Conservation (phyloP, 2,888 invertebrate genomes). For the Drosophila phalerata region DNA sequence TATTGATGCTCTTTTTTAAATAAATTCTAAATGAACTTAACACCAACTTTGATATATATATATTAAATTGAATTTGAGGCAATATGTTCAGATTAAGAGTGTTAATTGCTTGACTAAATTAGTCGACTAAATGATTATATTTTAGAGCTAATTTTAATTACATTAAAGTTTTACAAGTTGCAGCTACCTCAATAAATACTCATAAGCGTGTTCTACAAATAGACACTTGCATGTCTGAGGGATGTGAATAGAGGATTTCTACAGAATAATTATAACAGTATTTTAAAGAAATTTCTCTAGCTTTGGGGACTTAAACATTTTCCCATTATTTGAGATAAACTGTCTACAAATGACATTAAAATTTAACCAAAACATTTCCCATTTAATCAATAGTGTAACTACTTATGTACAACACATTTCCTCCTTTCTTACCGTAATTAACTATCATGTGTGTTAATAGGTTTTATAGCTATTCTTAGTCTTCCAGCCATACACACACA, state of each 20-base stretch:
- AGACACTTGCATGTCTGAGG: background rate
- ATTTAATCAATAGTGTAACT: slow-evolving; percentile 5
- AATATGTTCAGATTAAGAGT: no score
- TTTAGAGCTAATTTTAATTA: background rate
- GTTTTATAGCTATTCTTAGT: slow-evolving; percentile 19
- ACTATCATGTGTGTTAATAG: slow-evolving; percentile 13
- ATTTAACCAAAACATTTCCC: background rate
- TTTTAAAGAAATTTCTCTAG: background rate
- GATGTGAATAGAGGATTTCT: no score
- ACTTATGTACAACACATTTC: slow-evolving; percentile 1
- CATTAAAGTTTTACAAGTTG: background rate
- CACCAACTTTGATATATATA: no score
- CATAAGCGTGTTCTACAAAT: background rate
- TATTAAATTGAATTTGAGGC: no score
- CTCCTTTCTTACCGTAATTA: slow-evolving; percentile 10
- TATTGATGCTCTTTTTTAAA: slow-evolving; percentile 15
- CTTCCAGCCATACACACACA: background rate
- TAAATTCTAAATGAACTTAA: background rate
- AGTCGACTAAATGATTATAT: background rate
- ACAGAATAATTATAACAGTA: no score
- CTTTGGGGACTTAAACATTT: background rate
- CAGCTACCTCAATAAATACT: background rate
- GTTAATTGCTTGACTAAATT: background rate
- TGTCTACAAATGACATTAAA: background rate
- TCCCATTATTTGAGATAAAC: background rate